Conservation (phyloP, 2,888 invertebrate species). For the Baronia brevicornis region DNA sequence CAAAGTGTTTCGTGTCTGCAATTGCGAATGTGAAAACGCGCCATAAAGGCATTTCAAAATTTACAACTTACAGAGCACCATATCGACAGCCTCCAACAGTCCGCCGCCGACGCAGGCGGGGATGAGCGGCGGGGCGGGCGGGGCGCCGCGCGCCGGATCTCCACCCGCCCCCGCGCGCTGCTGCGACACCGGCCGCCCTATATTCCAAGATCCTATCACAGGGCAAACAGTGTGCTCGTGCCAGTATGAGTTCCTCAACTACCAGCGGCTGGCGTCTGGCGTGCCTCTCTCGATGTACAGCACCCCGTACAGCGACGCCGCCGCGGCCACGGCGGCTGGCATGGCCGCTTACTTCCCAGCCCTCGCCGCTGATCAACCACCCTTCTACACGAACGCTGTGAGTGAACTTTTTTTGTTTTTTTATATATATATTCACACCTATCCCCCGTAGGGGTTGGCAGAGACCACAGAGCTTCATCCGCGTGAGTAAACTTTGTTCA, state of each 20-base stretch:
- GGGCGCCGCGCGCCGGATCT: slow-evolving; percentile 69
- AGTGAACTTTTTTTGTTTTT: slow-evolving; percentile 54
- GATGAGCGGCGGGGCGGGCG: slow-evolving; percentile 68
- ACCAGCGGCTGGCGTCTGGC: slow-evolving; percentile 85
- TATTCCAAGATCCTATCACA: slow-evolving; percentile 92
- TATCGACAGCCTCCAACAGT: slow-evolving; percentile 83
- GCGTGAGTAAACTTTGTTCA: no score
- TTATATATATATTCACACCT: not conserved
- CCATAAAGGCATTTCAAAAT: slow-evolving; percentile 75
- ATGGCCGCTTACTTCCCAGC: slow-evolving; percentile 92
- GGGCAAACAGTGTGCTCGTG: slow-evolving; percentile 93
- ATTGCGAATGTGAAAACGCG: slow-evolving; percentile 66
- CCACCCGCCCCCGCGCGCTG: slow-evolving; percentile 79
- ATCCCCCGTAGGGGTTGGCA: no score
- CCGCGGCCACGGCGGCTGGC: slow-evolving; percentile 81
- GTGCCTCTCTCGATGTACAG: slow-evolving; percentile 89
- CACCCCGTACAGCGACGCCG: slow-evolving; percentile 83
- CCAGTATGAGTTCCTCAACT: slow-evolving; percentile 91
- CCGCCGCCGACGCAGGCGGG: slow-evolving; percentile 79
- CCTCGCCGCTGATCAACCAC: slow-evolving; percentile 88
- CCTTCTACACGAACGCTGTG: slow-evolving; percentile 90
- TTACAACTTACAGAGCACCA: slow-evolving; percentile 77
- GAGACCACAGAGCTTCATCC: no score
- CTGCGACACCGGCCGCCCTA: slow-evolving; percentile 93
- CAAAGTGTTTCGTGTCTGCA: slow-evolving; percentile 36